Percentiles rank a stretch among this genome's conserved stretches.
Conservation (phyloP, 2,888 invertebrate genomes). For the Pachymerium ferrugineum region DNA sequence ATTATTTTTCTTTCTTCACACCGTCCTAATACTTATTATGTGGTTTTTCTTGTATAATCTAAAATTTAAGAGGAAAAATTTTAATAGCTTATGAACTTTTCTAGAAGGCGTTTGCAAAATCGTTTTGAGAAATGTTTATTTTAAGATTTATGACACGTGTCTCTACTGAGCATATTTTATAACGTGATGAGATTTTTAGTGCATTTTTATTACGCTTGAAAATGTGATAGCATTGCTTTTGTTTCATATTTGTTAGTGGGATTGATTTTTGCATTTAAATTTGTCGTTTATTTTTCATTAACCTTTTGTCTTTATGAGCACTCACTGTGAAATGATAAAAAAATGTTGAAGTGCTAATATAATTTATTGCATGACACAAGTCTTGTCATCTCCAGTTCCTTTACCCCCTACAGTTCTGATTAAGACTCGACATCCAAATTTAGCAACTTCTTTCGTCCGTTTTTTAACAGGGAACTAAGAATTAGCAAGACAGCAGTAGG, state of each 20-base stretch:
- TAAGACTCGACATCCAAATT: background rate
- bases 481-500: background rate
- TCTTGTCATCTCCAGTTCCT: background rate
- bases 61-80: background rate
- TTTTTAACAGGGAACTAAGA: background rate
- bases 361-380: background rate
- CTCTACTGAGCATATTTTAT: slow-evolving; percentile 1
- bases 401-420: background rate
- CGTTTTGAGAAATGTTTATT: too few relatives aligned
- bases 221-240: background rate
- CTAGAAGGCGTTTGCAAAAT: background rate
- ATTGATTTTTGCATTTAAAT: background rate
- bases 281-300: background rate
- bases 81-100: background rate
- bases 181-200: background rate
- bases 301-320: background rate
- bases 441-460: background rate
- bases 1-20: background rate
- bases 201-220: background rate
- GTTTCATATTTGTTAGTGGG: background rate
- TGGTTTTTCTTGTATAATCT: background rate
- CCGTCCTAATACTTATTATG: background rate
- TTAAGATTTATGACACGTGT: too few relatives aligned
- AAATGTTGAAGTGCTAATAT: background rate
- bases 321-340: too few relatives aligned